These are phyloP conservation scores for Ostrea denselamellosa DNA, from an alignment of 1,140 invertebrate genomes.

Conservation along the genomic window DNA sequence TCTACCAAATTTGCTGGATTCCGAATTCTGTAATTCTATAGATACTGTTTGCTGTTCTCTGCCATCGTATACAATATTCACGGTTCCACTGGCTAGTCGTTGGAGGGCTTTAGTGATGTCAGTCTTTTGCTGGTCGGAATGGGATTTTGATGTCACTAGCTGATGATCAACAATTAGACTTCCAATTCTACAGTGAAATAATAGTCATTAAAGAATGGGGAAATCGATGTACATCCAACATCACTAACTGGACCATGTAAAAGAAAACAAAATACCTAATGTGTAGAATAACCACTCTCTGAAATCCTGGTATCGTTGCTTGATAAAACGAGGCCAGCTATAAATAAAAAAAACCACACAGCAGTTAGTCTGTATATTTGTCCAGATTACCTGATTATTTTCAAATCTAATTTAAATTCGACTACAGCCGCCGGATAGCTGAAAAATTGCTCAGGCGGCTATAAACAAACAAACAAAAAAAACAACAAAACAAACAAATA, in stretches of 20 bases:
- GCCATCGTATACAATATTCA: not conserved
- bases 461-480: too few species aligned
- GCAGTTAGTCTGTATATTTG: not conserved
- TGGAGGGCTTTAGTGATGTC: not conserved
- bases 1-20: not conserved
- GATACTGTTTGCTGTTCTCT: not conserved
- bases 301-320: not conserved
- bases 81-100: not conserved
- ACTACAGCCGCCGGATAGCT: too few species aligned
- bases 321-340: not conserved
- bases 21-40: not conserved
- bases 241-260: too few species aligned
- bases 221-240: not conserved
- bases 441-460: too few species aligned
- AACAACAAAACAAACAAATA: too few species aligned
- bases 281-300: not conserved
- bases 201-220: too few species aligned
- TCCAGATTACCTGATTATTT: not conserved
- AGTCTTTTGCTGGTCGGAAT: not conserved
- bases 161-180: slow-evolving; percentile 23
- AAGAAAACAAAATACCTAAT: not conserved
- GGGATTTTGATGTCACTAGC: not conserved
- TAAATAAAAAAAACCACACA: not conserved
- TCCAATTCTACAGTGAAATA: not conserved
- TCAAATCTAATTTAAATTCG: not conserved